Base-by-base conservation (phyloP, 1,140 invertebrate species). In the Chionoecetes opilio region DNA sequence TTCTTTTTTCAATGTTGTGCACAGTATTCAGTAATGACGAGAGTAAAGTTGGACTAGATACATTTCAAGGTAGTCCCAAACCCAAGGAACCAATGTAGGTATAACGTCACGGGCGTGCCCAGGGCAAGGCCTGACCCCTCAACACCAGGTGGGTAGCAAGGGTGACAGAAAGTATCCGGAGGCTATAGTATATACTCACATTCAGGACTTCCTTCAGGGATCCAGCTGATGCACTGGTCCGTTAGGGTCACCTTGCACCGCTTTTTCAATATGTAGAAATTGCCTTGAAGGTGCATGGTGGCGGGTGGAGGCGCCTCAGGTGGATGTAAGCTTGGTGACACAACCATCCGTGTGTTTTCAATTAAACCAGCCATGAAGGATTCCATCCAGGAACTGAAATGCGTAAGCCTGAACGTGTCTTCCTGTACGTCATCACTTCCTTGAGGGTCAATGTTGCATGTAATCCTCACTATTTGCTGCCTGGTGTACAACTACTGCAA, bases 171-270 rank as follows among this genome's bases (percentile, higher is more conserved):
- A n/a, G n/a, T n/a, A n/a, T n/a, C n/a, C n/a, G n/a, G n/a, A n/a
- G n/a, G n/a, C 32, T 14, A 91, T 29, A 91, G 5, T 53, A 53
- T 14, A 53, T 82, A 94, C 93, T 94, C 17, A 94, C 93, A 90
- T 29, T 94, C 93, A 11, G 93, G 93, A 21, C 41, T 94, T 21
- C 87, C 93, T 17, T 94, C 93, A 21, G 93, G 93, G 11, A 75
- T 84, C 93, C 93, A 94, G 93, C 93, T 94, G 87, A 94, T 89
- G 34, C 93, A 87, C 11, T 94, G 38, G 6, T 90, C 46, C 34
- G 93, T 94, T 5, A 94, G 63, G 21, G 93, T 94, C 46, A 94
- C 93, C 89, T 94, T 94, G 63, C 93, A 94, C 38, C 93, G 6
- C 35, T 94, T 94, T 17, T 94, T 94, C 53, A 94, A 29, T 34